A percentile compares a stretch with the other conserved stretches of the same genome.
Conservation (phyloP, 2,797 vertebrate species). For the Scleropages formosus region DNA sequence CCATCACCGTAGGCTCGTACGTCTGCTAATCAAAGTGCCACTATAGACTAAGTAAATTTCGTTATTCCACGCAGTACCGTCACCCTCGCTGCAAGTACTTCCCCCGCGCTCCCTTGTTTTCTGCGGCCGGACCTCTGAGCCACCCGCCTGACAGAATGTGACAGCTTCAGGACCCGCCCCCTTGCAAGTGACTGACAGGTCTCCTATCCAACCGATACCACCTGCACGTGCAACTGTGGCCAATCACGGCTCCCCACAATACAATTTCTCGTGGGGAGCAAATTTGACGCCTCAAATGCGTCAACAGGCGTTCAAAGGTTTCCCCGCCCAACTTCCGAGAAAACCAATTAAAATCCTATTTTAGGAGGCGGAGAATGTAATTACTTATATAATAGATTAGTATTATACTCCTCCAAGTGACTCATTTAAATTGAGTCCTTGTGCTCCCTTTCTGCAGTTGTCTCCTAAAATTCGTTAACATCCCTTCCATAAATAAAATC, state of each 20-base stretch:
- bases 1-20: conserved; percentile 64
- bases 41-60: not conserved
- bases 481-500: too few species aligned
- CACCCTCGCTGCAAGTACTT: not conserved
- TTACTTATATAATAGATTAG: not conserved
- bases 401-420: not conserved
- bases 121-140: conserved; percentile 8
- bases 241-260: not conserved
- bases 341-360: not conserved
- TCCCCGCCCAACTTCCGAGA: not conserved
- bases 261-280: not conserved
- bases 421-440: too few species aligned
- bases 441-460: not conserved
- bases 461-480: not conserved
- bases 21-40: too few species aligned
- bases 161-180: conserved; percentile 18
- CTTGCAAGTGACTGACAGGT: not conserved
- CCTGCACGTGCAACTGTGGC: conserved; percentile 36
- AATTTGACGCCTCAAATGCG: conserved; percentile 17
- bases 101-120: not conserved
- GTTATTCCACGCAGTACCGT: not conserved
- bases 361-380: not conserved
- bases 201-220: conserved; percentile 7
- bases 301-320: conserved; percentile 13
- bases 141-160: conserved; percentile 26